These are phyloP conservation scores for Hypomecis atomaria DNA, from an alignment of 2,888 invertebrate species.

Conservation along the genomic window DNA sequence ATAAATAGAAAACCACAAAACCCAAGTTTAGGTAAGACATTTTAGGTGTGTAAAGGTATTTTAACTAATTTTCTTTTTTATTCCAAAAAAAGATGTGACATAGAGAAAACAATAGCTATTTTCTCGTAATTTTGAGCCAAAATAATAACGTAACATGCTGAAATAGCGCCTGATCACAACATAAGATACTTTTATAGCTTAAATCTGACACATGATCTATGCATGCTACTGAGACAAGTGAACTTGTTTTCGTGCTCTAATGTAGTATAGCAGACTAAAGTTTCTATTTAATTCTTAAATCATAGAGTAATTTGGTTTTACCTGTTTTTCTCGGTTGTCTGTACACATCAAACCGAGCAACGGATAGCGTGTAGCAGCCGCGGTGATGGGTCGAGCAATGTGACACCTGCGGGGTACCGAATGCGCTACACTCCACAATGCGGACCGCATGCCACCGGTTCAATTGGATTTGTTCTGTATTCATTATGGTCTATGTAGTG, in stretches of 20 bases:
- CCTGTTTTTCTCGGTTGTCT: constrained; percentile 16
- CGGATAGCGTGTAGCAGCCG: neutral
- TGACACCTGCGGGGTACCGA: constrained; percentile 72
- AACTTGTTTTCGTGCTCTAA: no score
- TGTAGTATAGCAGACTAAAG: no score
- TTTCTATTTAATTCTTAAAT: no score
- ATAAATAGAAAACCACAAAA: constrained; percentile 37
- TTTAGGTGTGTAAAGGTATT: no score
- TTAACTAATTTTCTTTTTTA: no score
- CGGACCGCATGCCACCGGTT: constrained; percentile 75
- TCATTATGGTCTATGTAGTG: constrained; percentile 64
- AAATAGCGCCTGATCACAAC: no score
- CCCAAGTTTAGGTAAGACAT: constrained; percentile 15
- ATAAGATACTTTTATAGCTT: no score
- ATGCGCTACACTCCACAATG: constrained; percentile 66
- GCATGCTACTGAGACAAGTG: no score
- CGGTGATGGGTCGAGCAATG: constrained; percentile 62
- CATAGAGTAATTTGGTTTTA: constrained; percentile 12
- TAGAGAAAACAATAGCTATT: constrained; percentile 47
- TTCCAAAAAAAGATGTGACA: no score
- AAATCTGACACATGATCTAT: no score
- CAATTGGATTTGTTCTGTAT: constrained; percentile 77
- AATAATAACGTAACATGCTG: no score
- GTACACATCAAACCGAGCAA: constrained; percentile 7
- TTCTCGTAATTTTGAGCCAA: no score